A percentile compares a stretch with the other conserved stretches of the same genome.
phyloP scores from a whole-genome alignment of 1,140 invertebrate genomes.

The Reticulitermes speratus region DNA sequence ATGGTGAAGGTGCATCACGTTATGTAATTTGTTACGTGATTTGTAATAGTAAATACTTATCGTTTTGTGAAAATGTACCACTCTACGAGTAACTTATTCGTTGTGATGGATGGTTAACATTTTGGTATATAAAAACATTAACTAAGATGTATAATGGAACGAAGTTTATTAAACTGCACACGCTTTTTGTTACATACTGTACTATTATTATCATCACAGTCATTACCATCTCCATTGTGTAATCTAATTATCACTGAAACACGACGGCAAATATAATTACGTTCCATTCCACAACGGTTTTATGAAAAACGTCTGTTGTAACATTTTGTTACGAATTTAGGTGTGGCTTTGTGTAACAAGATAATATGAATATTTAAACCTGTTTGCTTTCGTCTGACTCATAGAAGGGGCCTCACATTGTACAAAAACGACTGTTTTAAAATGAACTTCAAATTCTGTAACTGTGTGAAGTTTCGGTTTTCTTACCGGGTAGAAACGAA shows the following conservation, averaged over 20 bases:
- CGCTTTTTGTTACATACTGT: not conserved
- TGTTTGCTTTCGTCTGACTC: not conserved
- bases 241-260: not conserved
- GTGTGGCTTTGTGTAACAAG: not conserved
- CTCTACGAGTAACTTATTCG: not conserved
- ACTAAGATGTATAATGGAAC: not conserved
- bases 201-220: not conserved
- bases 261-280: not conserved
- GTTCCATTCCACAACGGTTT: not conserved
- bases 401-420: too few species aligned
- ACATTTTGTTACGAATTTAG: not conserved
- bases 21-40: too few species aligned
- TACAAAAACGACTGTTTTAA: too few species aligned
- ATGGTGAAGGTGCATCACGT: too few species aligned
- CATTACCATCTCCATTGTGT: not conserved
- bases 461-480: too few species aligned
- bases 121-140: not conserved
- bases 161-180: not conserved
- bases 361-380: not conserved
- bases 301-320: not conserved
- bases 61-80: too few species aligned
- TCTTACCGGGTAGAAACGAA: too few species aligned
- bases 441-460: too few species aligned
- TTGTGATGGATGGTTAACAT: not conserved
- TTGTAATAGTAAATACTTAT: too few species aligned